Evolutionary conservation across 2,113 vertebrate species (phyloP).

Genomic region (Halichoeres trimaculatus): DNA sequence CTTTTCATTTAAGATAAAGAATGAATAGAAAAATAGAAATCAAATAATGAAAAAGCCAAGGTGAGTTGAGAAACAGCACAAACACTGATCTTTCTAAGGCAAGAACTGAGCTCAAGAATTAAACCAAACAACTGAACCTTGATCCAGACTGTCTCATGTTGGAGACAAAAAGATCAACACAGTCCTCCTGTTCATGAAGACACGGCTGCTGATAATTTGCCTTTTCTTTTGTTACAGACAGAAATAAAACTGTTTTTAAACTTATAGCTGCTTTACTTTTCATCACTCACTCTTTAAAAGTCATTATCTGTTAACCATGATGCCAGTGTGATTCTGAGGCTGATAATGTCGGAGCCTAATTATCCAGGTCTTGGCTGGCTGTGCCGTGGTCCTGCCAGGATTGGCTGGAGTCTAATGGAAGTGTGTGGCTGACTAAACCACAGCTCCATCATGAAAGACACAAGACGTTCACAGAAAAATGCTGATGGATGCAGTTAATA

Average conservation of each 20-base stretch:
- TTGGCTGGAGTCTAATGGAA: slow-evolving; percentile 1
- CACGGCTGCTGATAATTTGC: not conserved
- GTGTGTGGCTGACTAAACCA: not conserved
- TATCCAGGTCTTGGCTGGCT: slow-evolving; percentile 1
- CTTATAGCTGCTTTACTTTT: not conserved
- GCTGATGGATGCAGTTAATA: no score
- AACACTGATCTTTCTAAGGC: no score
- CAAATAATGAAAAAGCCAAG: no score
- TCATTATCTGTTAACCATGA: not conserved
- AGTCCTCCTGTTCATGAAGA: not conserved
- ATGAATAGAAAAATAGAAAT: not conserved
- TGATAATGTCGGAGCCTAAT: not conserved
- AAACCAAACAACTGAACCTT: not conserved
- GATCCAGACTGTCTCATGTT: not conserved
- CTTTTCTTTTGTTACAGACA: not conserved
- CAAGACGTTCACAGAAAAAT: not conserved
- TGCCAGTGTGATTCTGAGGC: not conserved
- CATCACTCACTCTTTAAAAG: not conserved
- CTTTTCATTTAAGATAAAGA: not conserved
- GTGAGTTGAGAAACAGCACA: not conserved
- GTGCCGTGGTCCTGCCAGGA: not conserved
- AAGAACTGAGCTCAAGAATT: not conserved
- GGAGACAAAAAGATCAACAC: not conserved
- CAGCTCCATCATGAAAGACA: not conserved
- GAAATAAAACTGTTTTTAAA: no score